Base-by-base conservation (phyloP, 35 echinoderm and acorn worm species). In the Ophiothrix spiculata region DNA sequence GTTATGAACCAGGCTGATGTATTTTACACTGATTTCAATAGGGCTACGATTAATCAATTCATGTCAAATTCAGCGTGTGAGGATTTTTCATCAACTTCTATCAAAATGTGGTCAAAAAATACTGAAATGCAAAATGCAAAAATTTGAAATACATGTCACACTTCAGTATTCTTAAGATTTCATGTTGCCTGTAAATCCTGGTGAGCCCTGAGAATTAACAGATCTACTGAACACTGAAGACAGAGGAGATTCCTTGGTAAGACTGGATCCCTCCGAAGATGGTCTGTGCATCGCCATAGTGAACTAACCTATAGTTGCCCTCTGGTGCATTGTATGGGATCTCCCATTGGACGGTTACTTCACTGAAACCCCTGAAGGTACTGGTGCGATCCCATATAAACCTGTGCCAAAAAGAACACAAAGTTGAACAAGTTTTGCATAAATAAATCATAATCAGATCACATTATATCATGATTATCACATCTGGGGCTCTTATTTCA, bases 381-480 rank as follows among this genome's bases (percentile, higher is more conserved):
- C 74, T 77, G 11, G 93, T 95, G 19, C 93, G 88, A 21, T 80
- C 85, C 93, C 93, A 95, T 32, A 84, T 87, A 76, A 95, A 95
- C 60, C 93, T 95, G 79, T 42, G n/a, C n/a, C n/a, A n/a, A 83
- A 32, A 74, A 29, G 14, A 74, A 74, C n/a, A 32, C n/a, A 4
- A 74, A 6, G n/a, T 74, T 23, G n/a, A 1, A 17, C 28, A 74
- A 1, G 25, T 74, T 74, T 74, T 28, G 33, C 64, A n/a, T n/a
- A n/a, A n/a, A n/a, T n/a, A 15, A 6, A 32, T 28, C 33, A 6
- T 29, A 10, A 74, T 25, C n/a, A 74, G 19, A 74, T 25, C 19
- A 0, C 33, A 29, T 74, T 17, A 25, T 29, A 74, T 6, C n/a
- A 6, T 32, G 33, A 74, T 0, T 15, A 14, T 73, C 63, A 6